Evolutionary conservation across 2,797 vertebrate species (phyloP), one percentile per base, ranked within the genome.

Genomic region (Poecilia picta): DNA sequence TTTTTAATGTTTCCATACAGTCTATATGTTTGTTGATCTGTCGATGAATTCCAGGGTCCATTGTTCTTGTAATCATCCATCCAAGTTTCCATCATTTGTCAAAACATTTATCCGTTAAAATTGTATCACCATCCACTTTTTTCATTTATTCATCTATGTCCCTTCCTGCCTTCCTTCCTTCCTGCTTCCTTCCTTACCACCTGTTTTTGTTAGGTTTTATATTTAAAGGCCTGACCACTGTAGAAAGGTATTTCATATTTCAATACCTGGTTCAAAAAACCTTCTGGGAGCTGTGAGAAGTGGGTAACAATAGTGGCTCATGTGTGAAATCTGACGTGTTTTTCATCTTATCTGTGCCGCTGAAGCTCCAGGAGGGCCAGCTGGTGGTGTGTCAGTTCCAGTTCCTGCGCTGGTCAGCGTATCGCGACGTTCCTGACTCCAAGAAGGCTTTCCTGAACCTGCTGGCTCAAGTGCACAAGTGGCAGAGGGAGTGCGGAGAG

Each of bases 381-480:
- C 95, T 99, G 92, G 96, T 99, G 94, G 97, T 99, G 78, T 97
- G 96, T 85, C 93, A 94, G 86, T 94, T 94, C 92, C 94, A 94
- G 89, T 94, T 94, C 86, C 90, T 94, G 79, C 91, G 94, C 80
- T 93, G 98, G 98, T 99, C 98, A 0, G 96, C 98, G 0, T 98
- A 99, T 91, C 96, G 98, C 62, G 98, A 99, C 75, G 97, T 97
- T 0, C 98, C 98, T 0, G 98, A 99, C 95, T 99, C 98, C 82
- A 98, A 96, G 94, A 98, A 98, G 92, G 97, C 98, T 79, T 99
- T 99, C 93, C 94, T 99, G 89, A 97, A 97, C 92, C 96, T 99
- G 87, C 95, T 99, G 94, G 95, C 96, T 3, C 97, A 98, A 92
- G 97, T 99, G 93, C 97, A 98, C 94, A 97, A 97, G 92, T 99